These are phyloP conservation scores for Parascotia fuliginaria DNA, from an alignment of 2,888 invertebrate genomes.

Conservation along the genomic window DNA sequence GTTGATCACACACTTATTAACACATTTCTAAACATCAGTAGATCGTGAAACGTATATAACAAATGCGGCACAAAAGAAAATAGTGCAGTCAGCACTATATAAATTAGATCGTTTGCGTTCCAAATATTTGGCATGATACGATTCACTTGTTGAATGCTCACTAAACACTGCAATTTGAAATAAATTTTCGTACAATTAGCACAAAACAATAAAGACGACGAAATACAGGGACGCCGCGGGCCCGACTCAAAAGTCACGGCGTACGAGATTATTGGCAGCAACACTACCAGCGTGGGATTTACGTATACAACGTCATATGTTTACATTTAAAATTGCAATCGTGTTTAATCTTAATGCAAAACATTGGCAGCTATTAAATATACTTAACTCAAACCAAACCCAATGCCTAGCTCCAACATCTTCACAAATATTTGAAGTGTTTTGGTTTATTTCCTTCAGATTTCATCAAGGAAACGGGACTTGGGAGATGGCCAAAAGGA, in stretches of 20 bases:
- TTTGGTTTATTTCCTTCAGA: slow-evolving; percentile 51
- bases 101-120: slow-evolving; percentile 51
- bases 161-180: slow-evolving; percentile 33
- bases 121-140: slow-evolving; percentile 59
- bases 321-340: slow-evolving; percentile 54
- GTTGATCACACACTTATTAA: slow-evolving; percentile 59
- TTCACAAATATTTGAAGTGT: slow-evolving; percentile 52
- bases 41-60: slow-evolving; percentile 57
- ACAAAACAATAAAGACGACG: slow-evolving; percentile 54
- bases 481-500: slow-evolving; percentile 72
- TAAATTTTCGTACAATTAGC: slow-evolving; percentile 41
- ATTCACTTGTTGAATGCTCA: slow-evolving; percentile 23
- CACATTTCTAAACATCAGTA: slow-evolving; percentile 59
- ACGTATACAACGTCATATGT: slow-evolving; percentile 54
- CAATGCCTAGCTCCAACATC: slow-evolving; percentile 31
- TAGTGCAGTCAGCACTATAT: slow-evolving; percentile 49
- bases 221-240: slow-evolving; percentile 50
- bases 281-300: slow-evolving; percentile 58
- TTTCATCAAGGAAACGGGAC: slow-evolving; percentile 62
- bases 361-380: slow-evolving; percentile 47
- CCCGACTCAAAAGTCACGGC: slow-evolving; percentile 58
- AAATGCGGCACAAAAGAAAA: slow-evolving; percentile 56
- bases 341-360: slow-evolving; percentile 43
- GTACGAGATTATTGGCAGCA: slow-evolving; percentile 77
- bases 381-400: slow-evolving; percentile 24